Evolutionary conservation across 2,113 vertebrate species (phyloP).

Genomic region (Phyllopteryx taeniolatus): DNA sequence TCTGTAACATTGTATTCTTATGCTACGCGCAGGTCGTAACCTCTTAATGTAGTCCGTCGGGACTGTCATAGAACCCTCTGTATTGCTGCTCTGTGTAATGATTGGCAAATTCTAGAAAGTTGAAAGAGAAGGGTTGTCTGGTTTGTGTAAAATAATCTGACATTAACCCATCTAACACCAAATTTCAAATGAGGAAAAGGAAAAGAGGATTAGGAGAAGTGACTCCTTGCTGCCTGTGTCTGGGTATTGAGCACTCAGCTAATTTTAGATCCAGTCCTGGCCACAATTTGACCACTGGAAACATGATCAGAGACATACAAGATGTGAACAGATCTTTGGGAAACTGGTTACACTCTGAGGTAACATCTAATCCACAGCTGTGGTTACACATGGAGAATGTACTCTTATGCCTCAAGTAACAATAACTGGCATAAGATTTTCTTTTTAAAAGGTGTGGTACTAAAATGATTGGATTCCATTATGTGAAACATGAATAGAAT

Average conservation of each 20-base stretch:
- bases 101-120: neutral
- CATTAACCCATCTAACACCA: slow-evolving; percentile 15
- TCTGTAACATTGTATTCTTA: too few species aligned
- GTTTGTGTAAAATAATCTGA: slow-evolving; percentile 6
- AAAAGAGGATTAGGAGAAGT: slow-evolving; percentile 12
- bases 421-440: neutral
- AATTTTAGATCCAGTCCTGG: slow-evolving; percentile 23
- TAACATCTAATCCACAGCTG: slow-evolving; percentile 1
- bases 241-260: slow-evolving; percentile 41
- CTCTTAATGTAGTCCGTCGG: too few species aligned
- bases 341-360: slow-evolving; percentile 4
- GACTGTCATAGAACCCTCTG: too few species aligned
- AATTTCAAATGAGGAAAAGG: neutral
- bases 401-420: neutral
- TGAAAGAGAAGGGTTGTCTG: neutral
- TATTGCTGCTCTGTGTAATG: too few species aligned
- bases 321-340: slow-evolving; percentile 4
- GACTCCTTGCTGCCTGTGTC: neutral
- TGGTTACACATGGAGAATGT: neutral
- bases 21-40: too few species aligned
- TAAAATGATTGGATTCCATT: neutral
- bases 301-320: slow-evolving; percentile 11
- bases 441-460: neutral
- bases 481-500: neutral
- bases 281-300: slow-evolving; percentile 18